Conservation (phyloP, 2,797 vertebrate genomes). For the Macrochelys suwanniensis region DNA sequence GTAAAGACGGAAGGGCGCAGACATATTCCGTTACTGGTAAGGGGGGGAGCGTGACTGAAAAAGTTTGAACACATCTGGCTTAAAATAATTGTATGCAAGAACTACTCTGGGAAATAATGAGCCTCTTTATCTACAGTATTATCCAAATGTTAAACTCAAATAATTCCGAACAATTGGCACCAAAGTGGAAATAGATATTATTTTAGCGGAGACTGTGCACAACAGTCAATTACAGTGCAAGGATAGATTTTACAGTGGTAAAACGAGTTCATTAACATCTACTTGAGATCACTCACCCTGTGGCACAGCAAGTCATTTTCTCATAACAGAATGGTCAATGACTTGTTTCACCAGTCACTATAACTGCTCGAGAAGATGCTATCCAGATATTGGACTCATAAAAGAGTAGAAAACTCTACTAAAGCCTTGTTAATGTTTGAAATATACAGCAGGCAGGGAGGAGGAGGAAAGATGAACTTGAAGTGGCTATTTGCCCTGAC, state of each 20-base stretch:
- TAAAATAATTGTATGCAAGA: neutral
- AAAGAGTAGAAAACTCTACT: neutral
- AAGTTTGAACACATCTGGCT: neutral
- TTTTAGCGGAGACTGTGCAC: constrained; percentile 27
- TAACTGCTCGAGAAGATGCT: neutral
- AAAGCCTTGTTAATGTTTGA: neutral
- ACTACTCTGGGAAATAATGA: neutral
- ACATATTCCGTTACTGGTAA: no score
- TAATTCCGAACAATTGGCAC: constrained; percentile 39
- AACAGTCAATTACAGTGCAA: neutral
- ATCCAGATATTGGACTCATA: neutral
- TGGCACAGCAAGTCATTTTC: constrained; percentile 19
- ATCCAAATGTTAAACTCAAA: constrained; percentile 1
- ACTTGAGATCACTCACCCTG: constrained; percentile 29
- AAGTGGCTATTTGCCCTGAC: neutral
- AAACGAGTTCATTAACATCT: constrained; percentile 45
- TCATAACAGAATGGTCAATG: constrained; percentile 38
- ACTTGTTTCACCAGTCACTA: constrained; percentile 2
- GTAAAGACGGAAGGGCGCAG: no score
- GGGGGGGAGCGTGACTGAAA: no score
- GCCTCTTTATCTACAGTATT: neutral
- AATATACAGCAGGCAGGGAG: neutral
- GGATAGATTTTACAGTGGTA: neutral
- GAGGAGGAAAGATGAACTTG: neutral
- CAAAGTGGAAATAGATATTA: constrained; percentile 17